Conservation (phyloP, 2,113 vertebrate species). For the Lophius piscatorius region DNA sequence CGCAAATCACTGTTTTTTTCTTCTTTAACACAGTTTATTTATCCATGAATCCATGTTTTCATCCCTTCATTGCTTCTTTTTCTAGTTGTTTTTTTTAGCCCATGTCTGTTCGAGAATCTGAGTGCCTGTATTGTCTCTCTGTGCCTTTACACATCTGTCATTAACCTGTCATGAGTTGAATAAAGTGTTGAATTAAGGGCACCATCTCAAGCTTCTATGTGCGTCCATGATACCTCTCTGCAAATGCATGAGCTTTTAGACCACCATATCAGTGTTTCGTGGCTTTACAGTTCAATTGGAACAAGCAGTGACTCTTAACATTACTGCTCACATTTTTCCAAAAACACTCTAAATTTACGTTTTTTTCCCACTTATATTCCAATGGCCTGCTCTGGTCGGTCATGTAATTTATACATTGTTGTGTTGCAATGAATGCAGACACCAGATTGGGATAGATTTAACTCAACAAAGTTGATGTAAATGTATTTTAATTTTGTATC, state of each 20-base stretch:
- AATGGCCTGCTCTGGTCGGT: neutral
- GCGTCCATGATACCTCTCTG: conserved; percentile 50
- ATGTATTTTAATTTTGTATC: neutral
- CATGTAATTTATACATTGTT: neutral
- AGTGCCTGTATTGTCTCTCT: conserved; percentile 41
- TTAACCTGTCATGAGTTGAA: conserved; percentile 48
- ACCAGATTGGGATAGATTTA: too few species aligned
- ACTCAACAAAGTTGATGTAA: too few species aligned
- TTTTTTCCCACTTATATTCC: neutral
- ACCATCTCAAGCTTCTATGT: conserved; percentile 72
- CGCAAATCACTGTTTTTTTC: conserved; percentile 14
- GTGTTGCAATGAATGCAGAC: neutral
- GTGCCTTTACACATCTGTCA: conserved; percentile 54
- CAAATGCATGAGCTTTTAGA: conserved; percentile 32
- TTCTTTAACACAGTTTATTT: conserved; percentile 17
- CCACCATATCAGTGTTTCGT: conserved; percentile 1
- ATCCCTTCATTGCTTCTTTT: conserved; percentile 6
- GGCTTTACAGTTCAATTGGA: conserved; percentile 11
- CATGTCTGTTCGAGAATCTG: conserved; percentile 39
- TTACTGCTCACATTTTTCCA: neutral
- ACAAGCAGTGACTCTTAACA: neutral
- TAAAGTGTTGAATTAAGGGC: conserved; percentile 75
- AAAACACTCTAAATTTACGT: neutral
- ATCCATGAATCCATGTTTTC: conserved; percentile 15
- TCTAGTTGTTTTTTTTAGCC: conserved; percentile 12